phyloP scores from a whole-genome alignment of 53 echinoderm and acorn worm genomes.

The Stichopus horrens region DNA sequence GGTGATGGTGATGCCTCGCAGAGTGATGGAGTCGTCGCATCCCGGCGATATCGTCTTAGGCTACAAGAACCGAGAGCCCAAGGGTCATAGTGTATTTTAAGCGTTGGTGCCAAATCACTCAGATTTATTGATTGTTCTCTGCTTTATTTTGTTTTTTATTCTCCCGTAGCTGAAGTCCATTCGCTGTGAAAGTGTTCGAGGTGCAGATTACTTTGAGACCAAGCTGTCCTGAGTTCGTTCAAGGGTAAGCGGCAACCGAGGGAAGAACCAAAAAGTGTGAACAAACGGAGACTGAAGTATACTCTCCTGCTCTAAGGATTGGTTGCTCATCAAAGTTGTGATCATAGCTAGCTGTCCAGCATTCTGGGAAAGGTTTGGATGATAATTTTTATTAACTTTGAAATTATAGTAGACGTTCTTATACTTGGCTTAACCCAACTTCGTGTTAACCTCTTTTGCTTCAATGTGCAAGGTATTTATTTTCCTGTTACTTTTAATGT shows the following conservation, averaged over 20 bases:
- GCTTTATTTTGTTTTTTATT: not conserved
- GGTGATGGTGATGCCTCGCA: conserved; percentile 20
- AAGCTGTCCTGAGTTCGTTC: not conserved
- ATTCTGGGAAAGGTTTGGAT: too few species aligned
- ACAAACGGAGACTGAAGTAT: too few species aligned
- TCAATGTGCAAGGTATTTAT: too few species aligned
- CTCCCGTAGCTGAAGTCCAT: not conserved
- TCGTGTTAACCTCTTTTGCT: too few species aligned
- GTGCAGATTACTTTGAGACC: not conserved
- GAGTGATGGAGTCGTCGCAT: not conserved
- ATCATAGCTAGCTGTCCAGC: too few species aligned
- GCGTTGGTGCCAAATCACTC: conserved; percentile 11
- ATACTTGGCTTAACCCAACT: too few species aligned
- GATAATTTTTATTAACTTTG: too few species aligned
- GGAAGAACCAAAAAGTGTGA: too few species aligned
- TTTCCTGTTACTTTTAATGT: too few species aligned
- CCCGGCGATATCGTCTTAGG: not conserved
- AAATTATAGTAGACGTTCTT: too few species aligned
- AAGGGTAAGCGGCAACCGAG: not conserved
- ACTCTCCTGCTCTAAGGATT: too few species aligned
- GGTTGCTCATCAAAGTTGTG: too few species aligned
- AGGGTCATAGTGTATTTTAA: conserved; percentile 28
- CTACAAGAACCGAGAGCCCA: not conserved
- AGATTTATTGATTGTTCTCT: conserved; percentile 26
- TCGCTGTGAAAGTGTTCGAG: not conserved